A percentile compares a stretch with the other conserved stretches of the same genome.
phyloP scores from a whole-genome alignment of 2,797 vertebrate genomes.

The Apogon hyalosoma region DNA sequence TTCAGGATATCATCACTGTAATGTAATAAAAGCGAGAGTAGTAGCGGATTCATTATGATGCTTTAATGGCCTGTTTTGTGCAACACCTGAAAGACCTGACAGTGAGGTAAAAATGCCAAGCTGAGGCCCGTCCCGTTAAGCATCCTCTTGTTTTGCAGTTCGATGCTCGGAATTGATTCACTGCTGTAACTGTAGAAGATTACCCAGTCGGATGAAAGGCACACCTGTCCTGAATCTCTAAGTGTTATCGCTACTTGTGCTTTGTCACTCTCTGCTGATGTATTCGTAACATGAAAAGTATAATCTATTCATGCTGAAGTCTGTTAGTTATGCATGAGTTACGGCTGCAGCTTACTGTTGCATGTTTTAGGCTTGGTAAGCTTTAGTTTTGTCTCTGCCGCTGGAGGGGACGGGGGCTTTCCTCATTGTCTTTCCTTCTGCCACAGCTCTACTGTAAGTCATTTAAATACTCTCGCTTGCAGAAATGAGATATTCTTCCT shows the following conservation, averaged over 20 bases:
- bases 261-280: conserved; percentile 35
- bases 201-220: conserved; percentile 9
- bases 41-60: conserved; percentile 12
- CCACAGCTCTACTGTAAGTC: conserved; percentile 20
- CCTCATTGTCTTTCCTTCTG: conserved; percentile 34
- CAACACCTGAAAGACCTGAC: conserved; percentile 14
- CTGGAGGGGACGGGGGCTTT: conserved; percentile 21
- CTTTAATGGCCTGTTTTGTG: conserved; percentile 6
- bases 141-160: conserved; percentile 34
- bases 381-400: conserved; percentile 11
- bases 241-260: conserved; percentile 21
- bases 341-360: conserved; percentile 19
- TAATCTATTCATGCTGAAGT: conserved; percentile 24
- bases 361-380: conserved; percentile 13
- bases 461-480: conserved; percentile 29
- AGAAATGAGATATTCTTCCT: conserved; percentile 37
- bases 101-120: conserved; percentile 29
- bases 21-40: background rate
- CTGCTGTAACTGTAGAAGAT: conserved; percentile 20
- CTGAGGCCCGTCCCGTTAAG: conserved; percentile 16
- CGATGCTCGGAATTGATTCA: conserved; percentile 34
- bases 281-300: conserved; percentile 22
- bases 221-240: conserved; percentile 39
- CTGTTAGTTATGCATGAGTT: conserved; percentile 39
- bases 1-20: background rate